Base-by-base conservation (phyloP, 92 coral and sea anemone species). In the Epizoanthus stellaris region DNA sequence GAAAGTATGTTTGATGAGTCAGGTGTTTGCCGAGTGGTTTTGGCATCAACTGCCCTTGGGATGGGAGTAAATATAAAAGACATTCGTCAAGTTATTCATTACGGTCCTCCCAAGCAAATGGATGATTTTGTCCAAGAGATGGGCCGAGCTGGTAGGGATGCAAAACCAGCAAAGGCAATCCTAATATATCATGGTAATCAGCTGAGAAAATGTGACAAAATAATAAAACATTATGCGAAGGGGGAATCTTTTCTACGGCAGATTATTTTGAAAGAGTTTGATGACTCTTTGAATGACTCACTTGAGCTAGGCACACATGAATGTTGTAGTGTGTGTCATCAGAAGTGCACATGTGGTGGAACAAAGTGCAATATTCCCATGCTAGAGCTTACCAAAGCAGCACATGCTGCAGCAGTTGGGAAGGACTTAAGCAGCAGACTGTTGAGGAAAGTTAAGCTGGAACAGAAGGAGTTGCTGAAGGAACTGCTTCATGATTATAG, bases 1-100 rank as follows among this genome's bases (percentile, higher is more conserved):
- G 59, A 10, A 9, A 63, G 59, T 52, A 34, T 79, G 13, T 79
- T 87, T 79, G 87, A 80, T 21, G 65, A 16, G 36, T 45, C 52
- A 6, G 42, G 67, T 25, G 43, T 30, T 23, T 91, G 94, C 81
- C 60, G 91, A 58, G 89, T 92, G 15, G 93, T 92, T 49, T 87
- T 92, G 73, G 93, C 95, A 39, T 76, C 91, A 66, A 90, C 89
- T 30, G 93, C 95, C 30, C 88, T 86, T 80, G 90, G 93, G 39
- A 86, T 86, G 93, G 93, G 86, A 14, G 64, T 88, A 20, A 83
- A 88, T 63, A 20, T 88, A 53, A 47, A 47, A 68, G 80, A 88
- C 69, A 49, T 88, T 11, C 23, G 85, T 67, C 72, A 70, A 9
- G 84, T 83, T 17, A 59, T 88, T 69, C 88, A 88, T 67, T 88